Evolutionary conservation across 2,113 vertebrate species (phyloP), one percentile per base, ranked within the genome.

Genomic region (Crotalus helleri): DNA sequence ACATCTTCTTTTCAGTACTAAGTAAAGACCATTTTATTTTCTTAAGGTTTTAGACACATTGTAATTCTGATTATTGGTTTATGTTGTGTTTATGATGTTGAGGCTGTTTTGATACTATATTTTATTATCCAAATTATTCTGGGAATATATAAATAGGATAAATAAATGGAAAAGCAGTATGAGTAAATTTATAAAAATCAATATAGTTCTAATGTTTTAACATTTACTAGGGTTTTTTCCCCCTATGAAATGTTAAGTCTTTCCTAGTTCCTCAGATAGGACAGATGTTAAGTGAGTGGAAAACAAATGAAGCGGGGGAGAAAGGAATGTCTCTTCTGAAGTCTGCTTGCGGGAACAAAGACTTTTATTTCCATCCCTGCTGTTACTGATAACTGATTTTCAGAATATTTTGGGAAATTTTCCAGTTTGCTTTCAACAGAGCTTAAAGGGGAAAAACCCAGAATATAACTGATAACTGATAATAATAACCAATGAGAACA

Each of bases 301-400:
- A 92, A 92, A 81, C n/a, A 69, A 57, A 61, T 85, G n/a, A 90
- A 90, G 54, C 1, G 44, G 58, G 29, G 44, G 15, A 49, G 81
- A 39, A 44, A 33, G 54, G 44, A 54, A 85, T 54, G 26, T 89
- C 46, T 93, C 9, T 58, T 26, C 21, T 91, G 21, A 85, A 88
- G 7, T 13, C 57, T 89, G 44, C 39, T 17, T 85, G 51, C 61
- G 86, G 54, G 64, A 93, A 91, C 87, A 85, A 21, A 29, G 87
- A 85, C 64, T 85, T 93, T 91, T 89, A 53, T 91, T 89, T 91
- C 90, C 89, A 93, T 85, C 64, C 87, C 44, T 59, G 87, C 93
- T 85, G 87, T 85, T 46, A 85, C 87, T 61, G 64, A 89, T 91
- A 59, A 91, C 21, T 53, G 74, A 59, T 44, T 59, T 92, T 17